A percentile compares a stretch with the other conserved stretches of the same genome.
phyloP scores from a whole-genome alignment of 2,113 vertebrate genomes.

The Thunnus thynnus region DNA sequence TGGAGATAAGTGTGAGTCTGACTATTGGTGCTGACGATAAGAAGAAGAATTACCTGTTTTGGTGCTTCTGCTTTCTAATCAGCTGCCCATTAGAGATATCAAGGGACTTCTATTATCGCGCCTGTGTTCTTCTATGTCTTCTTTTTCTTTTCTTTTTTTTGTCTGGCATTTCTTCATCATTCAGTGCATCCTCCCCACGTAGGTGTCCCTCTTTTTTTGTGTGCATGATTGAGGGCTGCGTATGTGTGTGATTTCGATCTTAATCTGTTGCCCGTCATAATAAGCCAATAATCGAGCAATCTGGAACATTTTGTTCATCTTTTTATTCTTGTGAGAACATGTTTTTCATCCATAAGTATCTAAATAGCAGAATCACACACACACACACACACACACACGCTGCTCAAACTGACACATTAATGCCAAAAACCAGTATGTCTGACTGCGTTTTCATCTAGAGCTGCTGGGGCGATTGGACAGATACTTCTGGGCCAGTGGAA shows the following conservation, averaged over 20 bases:
- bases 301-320: slow-evolving; percentile 8
- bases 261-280: slow-evolving; percentile 31
- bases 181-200: slow-evolving; percentile 6
- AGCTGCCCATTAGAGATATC: slow-evolving; percentile 68
- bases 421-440: not conserved
- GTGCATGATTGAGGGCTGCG: not conserved
- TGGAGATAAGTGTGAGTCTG: slow-evolving; percentile 74
- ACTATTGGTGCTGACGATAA: slow-evolving; percentile 67
- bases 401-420: not conserved
- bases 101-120: slow-evolving; percentile 55
- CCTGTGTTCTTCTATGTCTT: slow-evolving; percentile 42
- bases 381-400: not conserved
- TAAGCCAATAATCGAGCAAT: slow-evolving; percentile 41
- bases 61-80: slow-evolving; percentile 73
- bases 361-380: not conserved
- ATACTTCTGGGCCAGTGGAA: slow-evolving; percentile 1
- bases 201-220: not conserved
- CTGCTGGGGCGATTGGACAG: not conserved
- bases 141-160: slow-evolving; percentile 1
- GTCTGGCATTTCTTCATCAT: not conserved
- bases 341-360: not conserved
- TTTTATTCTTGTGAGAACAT: slow-evolving; percentile 5
- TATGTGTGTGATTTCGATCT: not conserved
- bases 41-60: slow-evolving; percentile 76
- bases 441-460: not conserved